These are phyloP conservation scores for Aphelocoma coerulescens DNA, from an alignment of 2,113 vertebrate species.

Conservation along the genomic window DNA sequence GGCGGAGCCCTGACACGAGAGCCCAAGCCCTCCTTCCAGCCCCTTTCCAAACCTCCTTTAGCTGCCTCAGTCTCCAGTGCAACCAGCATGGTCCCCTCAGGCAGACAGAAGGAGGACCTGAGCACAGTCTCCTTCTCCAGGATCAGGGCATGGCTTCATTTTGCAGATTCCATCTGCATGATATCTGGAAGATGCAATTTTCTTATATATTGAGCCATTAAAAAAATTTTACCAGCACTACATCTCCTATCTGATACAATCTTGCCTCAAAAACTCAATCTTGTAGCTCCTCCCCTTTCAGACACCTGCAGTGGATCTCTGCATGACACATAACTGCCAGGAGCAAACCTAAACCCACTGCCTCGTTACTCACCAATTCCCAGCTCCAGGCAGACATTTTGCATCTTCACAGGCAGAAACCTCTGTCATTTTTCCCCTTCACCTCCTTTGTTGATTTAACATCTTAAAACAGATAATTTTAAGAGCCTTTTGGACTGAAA, in stretches of 20 bases:
- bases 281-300: background rate
- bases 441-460: background rate
- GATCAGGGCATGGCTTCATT: background rate
- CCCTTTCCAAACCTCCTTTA: background rate
- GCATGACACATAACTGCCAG: background rate
- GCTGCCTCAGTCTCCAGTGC: background rate
- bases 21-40: background rate
- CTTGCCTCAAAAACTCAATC: background rate
- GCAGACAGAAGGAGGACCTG: background rate
- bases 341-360: background rate
- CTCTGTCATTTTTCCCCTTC: background rate
- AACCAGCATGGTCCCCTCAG: accelerated
- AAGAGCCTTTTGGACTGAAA: background rate
- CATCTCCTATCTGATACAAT: background rate
- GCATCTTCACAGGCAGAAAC: background rate
- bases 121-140: background rate
- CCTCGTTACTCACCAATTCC: accelerated
- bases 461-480: background rate
- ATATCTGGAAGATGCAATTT: background rate
- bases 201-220: background rate
- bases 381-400: background rate
- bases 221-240: background rate
- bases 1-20: background rate
- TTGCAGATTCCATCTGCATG: background rate
- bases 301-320: background rate